These are phyloP conservation scores for Bradynema listronoti DNA, from an alignment of 1,140 invertebrate species.

Conservation along the genomic window DNA sequence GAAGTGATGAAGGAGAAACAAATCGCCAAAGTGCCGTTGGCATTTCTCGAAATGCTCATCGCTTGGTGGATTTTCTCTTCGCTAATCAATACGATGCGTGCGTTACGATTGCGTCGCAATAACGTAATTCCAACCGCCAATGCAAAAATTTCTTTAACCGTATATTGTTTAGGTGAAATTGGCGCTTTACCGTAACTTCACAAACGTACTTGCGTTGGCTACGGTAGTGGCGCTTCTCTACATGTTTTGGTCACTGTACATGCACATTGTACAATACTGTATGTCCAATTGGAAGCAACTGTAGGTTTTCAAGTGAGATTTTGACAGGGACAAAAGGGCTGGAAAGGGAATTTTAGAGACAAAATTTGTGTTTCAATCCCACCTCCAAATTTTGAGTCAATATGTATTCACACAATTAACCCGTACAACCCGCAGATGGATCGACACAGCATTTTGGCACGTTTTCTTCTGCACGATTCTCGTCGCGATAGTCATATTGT, in stretches of 20 bases:
- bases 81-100: slow-evolving; percentile 79
- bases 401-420: no score
- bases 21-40: slow-evolving; percentile 55
- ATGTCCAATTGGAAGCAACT: slow-evolving; percentile 77
- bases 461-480: slow-evolving; percentile 78
- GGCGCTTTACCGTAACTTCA: slow-evolving; percentile 82
- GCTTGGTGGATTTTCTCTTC: slow-evolving; percentile 63
- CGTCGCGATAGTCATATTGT: slow-evolving; percentile 83
- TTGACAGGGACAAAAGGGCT: no score
- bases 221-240: slow-evolving; percentile 78
- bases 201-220: slow-evolving; percentile 81
- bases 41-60: slow-evolving; percentile 56
- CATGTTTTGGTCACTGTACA: slow-evolving; percentile 82
- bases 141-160: slow-evolving; percentile 16
- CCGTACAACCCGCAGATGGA: no score
- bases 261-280: slow-evolving; percentile 61
- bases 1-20: slow-evolving; percentile 57
- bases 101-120: slow-evolving; percentile 70
- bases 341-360: no score
- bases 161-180: slow-evolving; percentile 76
- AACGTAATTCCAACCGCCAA: slow-evolving; percentile 17
- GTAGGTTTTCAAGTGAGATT: slow-evolving; percentile 46
- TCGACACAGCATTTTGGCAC: slow-evolving; percentile 89
- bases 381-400: no score
- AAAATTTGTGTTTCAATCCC: slow-evolving; percentile 17